phyloP scores from a whole-genome alignment of 2,113 vertebrate species.

The Lepidothrix coronata region DNA sequence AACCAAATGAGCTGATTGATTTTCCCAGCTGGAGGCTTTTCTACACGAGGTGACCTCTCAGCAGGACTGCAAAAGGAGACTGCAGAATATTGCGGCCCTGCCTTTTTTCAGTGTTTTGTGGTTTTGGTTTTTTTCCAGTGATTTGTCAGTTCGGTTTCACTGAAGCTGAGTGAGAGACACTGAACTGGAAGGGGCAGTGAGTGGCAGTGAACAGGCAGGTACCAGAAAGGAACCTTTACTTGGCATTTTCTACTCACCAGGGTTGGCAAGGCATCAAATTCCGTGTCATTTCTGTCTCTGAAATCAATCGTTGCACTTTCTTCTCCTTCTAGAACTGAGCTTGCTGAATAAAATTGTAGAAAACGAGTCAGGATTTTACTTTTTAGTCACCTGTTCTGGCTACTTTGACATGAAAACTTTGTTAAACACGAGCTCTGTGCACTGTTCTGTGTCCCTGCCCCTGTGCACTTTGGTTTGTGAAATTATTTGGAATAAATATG shows the following conservation, averaged over 20 bases:
- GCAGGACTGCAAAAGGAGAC: background rate
- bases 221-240: background rate
- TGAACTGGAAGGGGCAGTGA: background rate
- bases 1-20: background rate
- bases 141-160: background rate
- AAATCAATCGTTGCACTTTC: conserved; percentile 2
- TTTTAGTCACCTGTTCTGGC: background rate
- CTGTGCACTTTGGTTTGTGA: background rate
- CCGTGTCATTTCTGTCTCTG: background rate
- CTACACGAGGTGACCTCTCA: too few species aligned
- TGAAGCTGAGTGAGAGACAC: background rate
- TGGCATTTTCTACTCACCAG: conserved; percentile 51
- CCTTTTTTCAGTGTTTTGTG: background rate
- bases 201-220: background rate
- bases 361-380: background rate
- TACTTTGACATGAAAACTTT: background rate
- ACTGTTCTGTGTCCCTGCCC: background rate
- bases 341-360: conserved; percentile 46
- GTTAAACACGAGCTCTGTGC: background rate
- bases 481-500: background rate
- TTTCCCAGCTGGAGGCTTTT: background rate
- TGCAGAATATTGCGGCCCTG: background rate
- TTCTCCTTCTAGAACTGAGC: conserved; percentile 49
- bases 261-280: background rate
- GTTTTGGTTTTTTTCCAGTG: background rate